Evolutionary conservation across 2,888 invertebrate species (phyloP), one percentile per base, ranked within the genome.

Genomic region (Portevinia maculata): DNA sequence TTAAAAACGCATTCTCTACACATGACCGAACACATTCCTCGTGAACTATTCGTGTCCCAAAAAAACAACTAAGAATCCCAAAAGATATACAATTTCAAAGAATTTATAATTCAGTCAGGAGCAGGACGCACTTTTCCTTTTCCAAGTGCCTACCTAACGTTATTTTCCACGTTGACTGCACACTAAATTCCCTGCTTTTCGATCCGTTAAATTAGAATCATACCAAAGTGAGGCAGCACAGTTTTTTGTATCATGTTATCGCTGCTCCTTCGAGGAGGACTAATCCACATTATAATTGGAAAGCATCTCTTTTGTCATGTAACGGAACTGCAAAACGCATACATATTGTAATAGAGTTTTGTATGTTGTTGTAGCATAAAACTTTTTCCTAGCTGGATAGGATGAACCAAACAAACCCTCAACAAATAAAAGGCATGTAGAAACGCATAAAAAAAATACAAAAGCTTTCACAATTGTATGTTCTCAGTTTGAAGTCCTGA

Each of bases 111-210:
- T 50, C 50, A 37, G 37, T 28, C 28, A 28, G 37, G 34, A 21
- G 17, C 28, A 28, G n/a, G 32, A 48, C 39, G 50, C 24, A 62
- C 3, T 32, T 21, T 60, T 39, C 7, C 37, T 7, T 50, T 15
- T 24, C 13, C 24, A 15, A 48, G 13, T 28, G 5, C 24, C 41
- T 41, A 41, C n/a, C 24, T 44, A 53, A 53, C 44, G 21, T 32
- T 53, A 67, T 67, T 67, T 67, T 67, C 67, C 67, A 67, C 67
- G 44, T 67, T 67, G 67, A 55, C 53, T 67, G 67, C 41, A 52
- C 67, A 53, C 32, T 67, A 53, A 67, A 67, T 44, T 67, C 44
- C 53, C 34, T 55, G 53, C 52, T 44, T 44, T 15, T 13, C 67
- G 44, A 67, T 55, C 67, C 55, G 67, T 67, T 44, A 67, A 67